Evolutionary conservation across 2,797 vertebrate genomes (phyloP).

Genomic region (Rhyacichthys aspro): DNA sequence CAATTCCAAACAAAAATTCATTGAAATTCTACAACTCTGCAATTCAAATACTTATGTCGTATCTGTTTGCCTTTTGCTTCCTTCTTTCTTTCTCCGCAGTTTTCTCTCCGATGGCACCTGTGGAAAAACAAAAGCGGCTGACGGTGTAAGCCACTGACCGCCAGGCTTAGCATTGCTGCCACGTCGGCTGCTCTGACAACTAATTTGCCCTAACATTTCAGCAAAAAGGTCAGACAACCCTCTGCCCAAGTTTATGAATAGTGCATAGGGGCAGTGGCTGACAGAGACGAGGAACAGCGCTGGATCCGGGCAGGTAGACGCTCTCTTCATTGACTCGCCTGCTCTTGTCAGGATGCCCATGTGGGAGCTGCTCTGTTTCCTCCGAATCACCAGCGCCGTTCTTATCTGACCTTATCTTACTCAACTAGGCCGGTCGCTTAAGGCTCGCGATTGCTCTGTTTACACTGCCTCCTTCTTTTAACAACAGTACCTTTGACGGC

Average conservation of each 20-base stretch:
- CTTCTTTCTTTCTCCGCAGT: neutral
- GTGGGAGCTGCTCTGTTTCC: conserved; percentile 56
- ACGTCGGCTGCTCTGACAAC: conserved; percentile 73
- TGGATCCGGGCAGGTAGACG: conserved; percentile 56
- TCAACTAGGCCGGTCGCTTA: conserved; percentile 45
- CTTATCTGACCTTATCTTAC: conserved; percentile 64
- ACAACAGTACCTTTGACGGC: conserved; percentile 43
- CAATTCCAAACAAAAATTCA: too few species aligned
- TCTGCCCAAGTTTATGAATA: conserved; percentile 72
- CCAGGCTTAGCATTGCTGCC: conserved; percentile 61
- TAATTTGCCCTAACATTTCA: conserved; percentile 82
- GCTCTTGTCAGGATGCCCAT: conserved; percentile 61
- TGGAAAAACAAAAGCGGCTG: conserved; percentile 7
- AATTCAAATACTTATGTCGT: too few species aligned
- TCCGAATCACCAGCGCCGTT: conserved; percentile 49
- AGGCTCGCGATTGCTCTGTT: conserved; percentile 36
- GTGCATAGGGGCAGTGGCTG: conserved; percentile 55
- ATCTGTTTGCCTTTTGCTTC: neutral
- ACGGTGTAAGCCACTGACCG: conserved; percentile 15
- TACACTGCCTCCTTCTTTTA: conserved; percentile 40
- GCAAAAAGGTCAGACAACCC: conserved; percentile 79
- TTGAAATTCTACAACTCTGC: too few species aligned
- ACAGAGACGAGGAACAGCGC: conserved; percentile 40
- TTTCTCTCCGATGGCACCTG: conserved; percentile 15
- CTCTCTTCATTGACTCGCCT: conserved; percentile 62